Conservation (phyloP, 2,797 vertebrate species). For the Zenarchopterus dispar region DNA sequence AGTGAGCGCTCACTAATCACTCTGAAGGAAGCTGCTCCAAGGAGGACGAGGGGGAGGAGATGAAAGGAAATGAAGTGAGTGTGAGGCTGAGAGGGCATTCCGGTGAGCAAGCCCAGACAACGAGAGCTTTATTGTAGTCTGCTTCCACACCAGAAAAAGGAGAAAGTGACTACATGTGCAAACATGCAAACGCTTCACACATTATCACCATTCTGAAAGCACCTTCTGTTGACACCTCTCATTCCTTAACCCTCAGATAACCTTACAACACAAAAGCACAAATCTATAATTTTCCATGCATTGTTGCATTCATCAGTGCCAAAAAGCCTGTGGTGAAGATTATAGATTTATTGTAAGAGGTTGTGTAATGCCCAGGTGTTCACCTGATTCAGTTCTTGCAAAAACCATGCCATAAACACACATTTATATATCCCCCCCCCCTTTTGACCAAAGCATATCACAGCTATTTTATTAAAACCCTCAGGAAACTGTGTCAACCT, state of each 20-base stretch:
- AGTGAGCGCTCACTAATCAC: conserved; percentile 72
- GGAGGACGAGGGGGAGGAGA: conserved; percentile 52
- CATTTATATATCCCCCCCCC: too few relatives aligned
- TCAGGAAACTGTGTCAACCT: too few relatives aligned
- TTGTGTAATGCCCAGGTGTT: conserved; percentile 17
- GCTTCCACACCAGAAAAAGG: conserved; percentile 51
- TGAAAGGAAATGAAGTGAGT: conserved; percentile 71
- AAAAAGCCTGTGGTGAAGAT: conserved; percentile 7
- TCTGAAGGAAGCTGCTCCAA: conserved; percentile 62
- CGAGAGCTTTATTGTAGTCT: conserved; percentile 63
- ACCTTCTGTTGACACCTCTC: conserved; percentile 55
- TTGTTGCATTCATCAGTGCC: conserved; percentile 9
- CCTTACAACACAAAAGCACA: conserved; percentile 21
- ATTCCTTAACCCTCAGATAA: conserved; percentile 49
- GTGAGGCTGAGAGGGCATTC: conserved; percentile 75
- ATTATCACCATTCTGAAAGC: conserved; percentile 43
- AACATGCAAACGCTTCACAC: conserved; percentile 66
- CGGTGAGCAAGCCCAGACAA: conserved; percentile 78
- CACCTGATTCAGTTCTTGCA: neutral
- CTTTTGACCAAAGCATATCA: too few relatives aligned
- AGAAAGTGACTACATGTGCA: conserved; percentile 63
- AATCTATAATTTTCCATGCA: conserved; percentile 30
- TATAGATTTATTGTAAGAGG: conserved; percentile 5
- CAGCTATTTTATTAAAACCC: too few relatives aligned
- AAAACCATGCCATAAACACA: conserved; percentile 1